These are phyloP conservation scores for Chrysolina haemoptera DNA, from an alignment of 2,888 invertebrate species.

Conservation along the genomic window DNA sequence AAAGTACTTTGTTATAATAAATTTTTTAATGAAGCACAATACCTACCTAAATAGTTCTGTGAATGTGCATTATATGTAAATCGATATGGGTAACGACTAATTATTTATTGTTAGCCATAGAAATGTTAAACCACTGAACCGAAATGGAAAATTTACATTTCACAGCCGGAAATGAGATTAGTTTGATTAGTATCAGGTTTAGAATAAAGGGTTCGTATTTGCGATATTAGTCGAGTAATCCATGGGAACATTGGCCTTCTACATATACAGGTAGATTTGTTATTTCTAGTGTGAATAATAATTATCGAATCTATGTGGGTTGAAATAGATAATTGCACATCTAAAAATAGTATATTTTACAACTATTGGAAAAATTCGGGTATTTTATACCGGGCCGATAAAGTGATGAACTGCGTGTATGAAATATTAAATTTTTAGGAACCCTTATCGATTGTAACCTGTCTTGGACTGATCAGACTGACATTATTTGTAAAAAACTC, in stretches of 20 bases:
- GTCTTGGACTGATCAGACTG: too few species aligned
- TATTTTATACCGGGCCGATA: too few species aligned
- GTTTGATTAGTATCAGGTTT: conserved; percentile 44
- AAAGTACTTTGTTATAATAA: conserved; percentile 5
- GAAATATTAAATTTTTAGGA: too few species aligned
- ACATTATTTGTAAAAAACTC: too few species aligned
- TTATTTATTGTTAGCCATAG: conserved; percentile 61
- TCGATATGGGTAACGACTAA: conserved; percentile 60
- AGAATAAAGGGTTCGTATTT: conserved; percentile 39
- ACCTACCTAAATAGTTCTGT: conserved; percentile 45
- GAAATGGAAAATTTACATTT: conserved; percentile 53
- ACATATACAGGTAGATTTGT: neutral
- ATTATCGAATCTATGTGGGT: too few species aligned
- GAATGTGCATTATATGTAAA: conserved; percentile 61
- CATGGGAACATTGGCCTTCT: conserved; percentile 8
- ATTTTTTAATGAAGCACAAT: conserved; percentile 39
- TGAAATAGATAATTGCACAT: too few species aligned
- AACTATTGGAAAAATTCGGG: too few species aligned
- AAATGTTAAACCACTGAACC: conserved; percentile 60
- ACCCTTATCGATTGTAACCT: too few species aligned
- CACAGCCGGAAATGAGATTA: conserved; percentile 45
- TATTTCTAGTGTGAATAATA: too few species aligned
- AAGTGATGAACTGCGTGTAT: too few species aligned
- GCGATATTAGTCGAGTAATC: conserved; percentile 21
- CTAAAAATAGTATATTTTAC: too few species aligned